phyloP scores from a whole-genome alignment of 2,888 invertebrate genomes.

The Anagyrus pseudococci region DNA sequence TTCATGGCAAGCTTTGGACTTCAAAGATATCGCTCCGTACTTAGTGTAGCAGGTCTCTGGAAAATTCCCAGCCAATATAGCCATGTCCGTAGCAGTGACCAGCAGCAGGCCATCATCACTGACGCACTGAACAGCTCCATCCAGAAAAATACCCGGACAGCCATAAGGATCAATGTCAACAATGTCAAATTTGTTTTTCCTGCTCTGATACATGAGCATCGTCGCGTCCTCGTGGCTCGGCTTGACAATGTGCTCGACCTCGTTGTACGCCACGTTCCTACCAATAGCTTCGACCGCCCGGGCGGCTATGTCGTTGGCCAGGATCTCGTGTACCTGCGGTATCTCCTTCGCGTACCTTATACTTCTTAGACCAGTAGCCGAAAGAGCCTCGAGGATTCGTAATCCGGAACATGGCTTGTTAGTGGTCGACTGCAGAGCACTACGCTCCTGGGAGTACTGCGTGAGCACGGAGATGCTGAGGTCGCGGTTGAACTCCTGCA shows the following conservation, averaged over 20 bases:
- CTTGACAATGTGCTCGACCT: constrained; percentile 75
- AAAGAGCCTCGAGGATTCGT: constrained; percentile 87
- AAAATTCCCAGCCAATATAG: constrained; percentile 91
- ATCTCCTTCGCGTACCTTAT: constrained; percentile 97
- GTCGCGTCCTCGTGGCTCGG: constrained; percentile 87
- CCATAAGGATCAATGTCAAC: constrained; percentile 99
- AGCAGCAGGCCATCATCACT: constrained; percentile 85
- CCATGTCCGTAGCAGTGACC: constrained; percentile 98
- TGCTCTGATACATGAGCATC: constrained; percentile 84
- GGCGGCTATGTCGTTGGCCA: constrained; percentile 90
- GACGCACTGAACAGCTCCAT: constrained; percentile 83
- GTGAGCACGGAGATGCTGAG: constrained; percentile 80
- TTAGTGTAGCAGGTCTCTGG: constrained; percentile 93
- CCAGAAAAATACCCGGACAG: constrained; percentile 90
- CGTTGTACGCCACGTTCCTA: constrained; percentile 78
- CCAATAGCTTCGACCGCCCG: constrained; percentile 87
- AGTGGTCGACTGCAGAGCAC: too few relatives aligned
- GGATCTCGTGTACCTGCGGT: constrained; percentile 76
- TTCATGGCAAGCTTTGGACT: constrained; percentile 91
- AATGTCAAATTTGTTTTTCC: constrained; percentile 78
- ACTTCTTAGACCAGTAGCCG: constrained; percentile 94
- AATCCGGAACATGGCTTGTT: constrained; percentile 63
- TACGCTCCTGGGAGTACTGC: constrained; percentile 68
- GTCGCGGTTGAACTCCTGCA: constrained; percentile 98
- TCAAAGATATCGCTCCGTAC: constrained; percentile 90